Base-by-base conservation (phyloP, 2,113 vertebrate species). In the Alligator mississippiensis region DNA sequence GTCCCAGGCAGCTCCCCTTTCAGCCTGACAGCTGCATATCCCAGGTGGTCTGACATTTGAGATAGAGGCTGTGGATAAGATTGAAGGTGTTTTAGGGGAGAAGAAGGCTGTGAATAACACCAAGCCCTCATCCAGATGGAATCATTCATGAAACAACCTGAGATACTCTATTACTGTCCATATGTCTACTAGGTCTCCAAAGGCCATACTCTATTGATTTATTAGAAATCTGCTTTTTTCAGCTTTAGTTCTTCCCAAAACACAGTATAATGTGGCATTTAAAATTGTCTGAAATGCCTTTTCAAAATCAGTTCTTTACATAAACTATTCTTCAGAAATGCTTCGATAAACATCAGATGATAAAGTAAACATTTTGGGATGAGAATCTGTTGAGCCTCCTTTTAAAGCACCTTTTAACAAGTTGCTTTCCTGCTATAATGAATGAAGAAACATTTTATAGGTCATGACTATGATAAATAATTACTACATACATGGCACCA, bases 41-140 rank as follows among this genome's bases (percentile, higher is more conserved):
- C 99, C 99, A 99, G 99, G 99, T 99, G 99, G 99, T 98, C 98
- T 98, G 99, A 99, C 98, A 99, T 99, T 98, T 98, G 98, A 99
- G 98, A 98, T 97, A 97, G 97, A 98, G 98, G 96, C 98, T 97
- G 98, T 78, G 97, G 98, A 98, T 98, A 98, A 98, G 98, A 98
- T 94, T 96, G 98, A 98, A 99, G 99, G 98, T 99, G 98, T 98
- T 98, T 97, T 96, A 98, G 97, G 96, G 97, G 96, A 97, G 97
- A 98, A 98, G 97, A 96, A 98, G 97, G 97, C 97, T 97, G 98
- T 58, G 95, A 97, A 98, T 98, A 98, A 97, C 98, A 98, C 97
- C 93, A 98, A 98, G 98, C 97, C 98, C 97, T 98, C 95, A 95
- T 98, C 98, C 98, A 98, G 98, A 98, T 98, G 98, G 98, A 98